A percentile compares a stretch with the other conserved stretches of the same genome.
These are phyloP conservation scores for Molossus molossus DNA, from an alignment of 2,797 vertebrate genomes.

Conservation along the genomic window DNA sequence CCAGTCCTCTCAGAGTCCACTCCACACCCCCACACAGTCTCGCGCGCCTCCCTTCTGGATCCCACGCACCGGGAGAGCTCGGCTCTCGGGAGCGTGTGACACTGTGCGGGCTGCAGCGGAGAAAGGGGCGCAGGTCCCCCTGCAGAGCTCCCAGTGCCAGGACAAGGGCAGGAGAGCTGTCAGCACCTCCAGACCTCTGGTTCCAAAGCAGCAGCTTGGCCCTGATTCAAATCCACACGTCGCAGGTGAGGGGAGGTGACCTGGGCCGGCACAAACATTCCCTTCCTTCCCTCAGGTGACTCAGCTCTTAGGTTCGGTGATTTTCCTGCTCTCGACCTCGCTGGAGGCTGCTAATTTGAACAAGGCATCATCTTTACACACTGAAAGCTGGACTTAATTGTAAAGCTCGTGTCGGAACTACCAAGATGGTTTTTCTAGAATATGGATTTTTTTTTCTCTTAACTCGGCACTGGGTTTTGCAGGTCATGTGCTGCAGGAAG, in stretches of 20 bases:
- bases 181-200: constrained; percentile 64
- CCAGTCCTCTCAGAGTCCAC: neutral
- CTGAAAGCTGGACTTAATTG: constrained; percentile 60
- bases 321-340: constrained; percentile 36
- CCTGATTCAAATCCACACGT: constrained; percentile 81
- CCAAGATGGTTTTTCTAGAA: neutral
- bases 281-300: constrained; percentile 80
- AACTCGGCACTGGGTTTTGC: neutral
- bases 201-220: constrained; percentile 71
- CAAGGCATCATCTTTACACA: constrained; percentile 52
- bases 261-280: constrained; percentile 83
- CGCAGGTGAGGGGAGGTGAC: constrained; percentile 81
- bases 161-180: constrained; percentile 64
- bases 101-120: neutral
- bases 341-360: constrained; percentile 66
- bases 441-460: neutral
- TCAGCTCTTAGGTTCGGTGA: constrained; percentile 80
- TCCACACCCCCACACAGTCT: too few species aligned
- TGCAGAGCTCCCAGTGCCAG: neutral
- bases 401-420: neutral
- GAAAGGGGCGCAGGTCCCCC: constrained; percentile 59
- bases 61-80: neutral
- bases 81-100: constrained; percentile 61
- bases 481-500: neutral
- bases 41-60: neutral